phyloP scores from a whole-genome alignment of 2,797 vertebrate species.

The Salmo trutta region DNA sequence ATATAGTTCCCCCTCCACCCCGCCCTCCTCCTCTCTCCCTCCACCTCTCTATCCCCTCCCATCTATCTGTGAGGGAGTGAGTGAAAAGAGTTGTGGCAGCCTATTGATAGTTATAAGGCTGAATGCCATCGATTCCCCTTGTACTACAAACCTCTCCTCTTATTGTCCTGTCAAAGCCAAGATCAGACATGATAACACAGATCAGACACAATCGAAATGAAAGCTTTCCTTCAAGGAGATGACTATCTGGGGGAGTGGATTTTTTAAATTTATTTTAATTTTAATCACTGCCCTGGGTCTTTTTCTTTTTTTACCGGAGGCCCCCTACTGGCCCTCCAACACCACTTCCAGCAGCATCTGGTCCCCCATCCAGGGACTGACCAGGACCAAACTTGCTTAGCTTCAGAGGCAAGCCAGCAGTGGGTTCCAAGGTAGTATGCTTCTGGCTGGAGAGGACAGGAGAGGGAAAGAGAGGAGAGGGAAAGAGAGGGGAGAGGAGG shows the following conservation, averaged over 20 bases:
- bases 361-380: too few species aligned
- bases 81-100: constrained; percentile 65
- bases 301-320: too few species aligned
- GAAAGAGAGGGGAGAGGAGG: neutral
- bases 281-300: too few species aligned
- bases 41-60: constrained; percentile 30
- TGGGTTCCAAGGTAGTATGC: too few species aligned
- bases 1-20: neutral
- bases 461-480: neutral
- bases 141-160: constrained; percentile 75
- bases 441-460: constrained; percentile 10
- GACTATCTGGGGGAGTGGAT: constrained; percentile 45
- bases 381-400: too few species aligned
- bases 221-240: constrained; percentile 62
- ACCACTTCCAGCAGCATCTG: too few species aligned
- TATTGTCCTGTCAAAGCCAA: constrained; percentile 72
- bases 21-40: neutral
- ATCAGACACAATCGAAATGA: constrained; percentile 57
- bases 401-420: too few species aligned
- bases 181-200: constrained; percentile 72
- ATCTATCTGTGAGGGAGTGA: constrained; percentile 52
- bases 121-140: constrained; percentile 69
- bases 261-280: too few species aligned
- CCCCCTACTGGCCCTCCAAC: too few species aligned
- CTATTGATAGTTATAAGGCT: constrained; percentile 71